Percentiles rank a stretch among this genome's conserved stretches.
Conservation (phyloP, 2,113 vertebrate species). For the Puffinus mauretanicus region DNA sequence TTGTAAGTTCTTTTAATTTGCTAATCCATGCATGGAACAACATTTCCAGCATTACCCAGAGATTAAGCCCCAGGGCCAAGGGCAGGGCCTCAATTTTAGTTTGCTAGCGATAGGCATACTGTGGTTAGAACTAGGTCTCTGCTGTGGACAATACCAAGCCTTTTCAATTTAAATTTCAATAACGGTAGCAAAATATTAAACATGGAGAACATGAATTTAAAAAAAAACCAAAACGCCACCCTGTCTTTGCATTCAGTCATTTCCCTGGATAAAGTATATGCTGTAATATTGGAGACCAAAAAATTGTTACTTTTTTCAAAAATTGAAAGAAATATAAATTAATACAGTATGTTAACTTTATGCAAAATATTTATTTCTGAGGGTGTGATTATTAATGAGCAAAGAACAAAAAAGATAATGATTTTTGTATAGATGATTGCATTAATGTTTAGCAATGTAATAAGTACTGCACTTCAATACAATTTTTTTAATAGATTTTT, state of each 20-base stretch:
- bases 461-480: slow-evolving; percentile 29
- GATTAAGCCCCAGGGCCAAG: slow-evolving; percentile 61
- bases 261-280: background rate
- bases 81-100: slow-evolving; percentile 75
- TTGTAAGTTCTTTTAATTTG: slow-evolving; percentile 71
- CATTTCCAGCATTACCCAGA: slow-evolving; percentile 61
- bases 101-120: slow-evolving; percentile 40
- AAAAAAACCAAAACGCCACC: background rate
- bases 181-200: slow-evolving; percentile 52
- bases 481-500: slow-evolving; percentile 55
- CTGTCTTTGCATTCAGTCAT: background rate
- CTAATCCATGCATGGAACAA: slow-evolving; percentile 65
- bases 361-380: slow-evolving; percentile 49
- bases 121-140: slow-evolving; percentile 49
- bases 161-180: slow-evolving; percentile 74
- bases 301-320: background rate
- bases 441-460: slow-evolving; percentile 14
- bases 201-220: background rate
- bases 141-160: slow-evolving; percentile 54
- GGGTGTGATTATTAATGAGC: slow-evolving; percentile 44
- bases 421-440: slow-evolving; percentile 36
- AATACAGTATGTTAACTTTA: slow-evolving; percentile 44
- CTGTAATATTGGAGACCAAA: background rate
- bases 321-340: background rate
- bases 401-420: slow-evolving; percentile 48